Evolutionary conservation across 2,797 vertebrate species (phyloP).

Genomic region (Ispidina picta): DNA sequence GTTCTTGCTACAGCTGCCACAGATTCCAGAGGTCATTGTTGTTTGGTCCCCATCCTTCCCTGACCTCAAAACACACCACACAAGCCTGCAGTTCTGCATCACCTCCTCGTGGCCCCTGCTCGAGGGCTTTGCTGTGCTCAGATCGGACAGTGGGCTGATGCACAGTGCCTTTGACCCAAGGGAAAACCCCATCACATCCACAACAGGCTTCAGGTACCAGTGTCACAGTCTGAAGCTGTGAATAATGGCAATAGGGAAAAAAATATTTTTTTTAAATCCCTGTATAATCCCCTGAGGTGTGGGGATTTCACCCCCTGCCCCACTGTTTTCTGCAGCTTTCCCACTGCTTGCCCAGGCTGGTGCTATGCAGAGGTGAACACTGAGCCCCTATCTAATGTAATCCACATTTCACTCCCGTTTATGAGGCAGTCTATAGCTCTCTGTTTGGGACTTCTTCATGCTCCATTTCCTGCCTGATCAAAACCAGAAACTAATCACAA

Average conservation of each 20-base stretch:
- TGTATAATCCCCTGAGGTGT: accelerated
- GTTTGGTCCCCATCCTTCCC: neutral
- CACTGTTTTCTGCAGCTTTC: neutral
- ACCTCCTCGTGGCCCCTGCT: accelerated
- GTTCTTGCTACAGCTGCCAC: neutral
- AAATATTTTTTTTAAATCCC: too few species aligned
- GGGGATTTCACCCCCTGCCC: neutral
- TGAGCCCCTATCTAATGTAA: neutral
- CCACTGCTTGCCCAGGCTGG: neutral
- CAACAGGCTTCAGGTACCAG: accelerated
- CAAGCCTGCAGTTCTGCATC: accelerated
- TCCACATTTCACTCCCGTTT: neutral
- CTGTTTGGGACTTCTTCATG: constrained; percentile 20
- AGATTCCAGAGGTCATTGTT: accelerated
- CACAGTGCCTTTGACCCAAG: neutral
- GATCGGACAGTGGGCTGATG: accelerated
- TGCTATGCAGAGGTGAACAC: neutral
- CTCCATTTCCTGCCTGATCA: constrained; percentile 51
- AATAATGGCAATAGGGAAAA: accelerated
- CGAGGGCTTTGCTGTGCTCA: accelerated
- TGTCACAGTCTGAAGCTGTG: neutral
- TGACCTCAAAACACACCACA: neutral
- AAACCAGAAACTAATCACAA: constrained; percentile 50
- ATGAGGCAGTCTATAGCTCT: neutral
- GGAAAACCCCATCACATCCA: accelerated